A percentile compares a stretch with the other conserved stretches of the same genome.
Conservation (phyloP, 2,797 vertebrate species). For the Propithecus deckenii region DNA sequence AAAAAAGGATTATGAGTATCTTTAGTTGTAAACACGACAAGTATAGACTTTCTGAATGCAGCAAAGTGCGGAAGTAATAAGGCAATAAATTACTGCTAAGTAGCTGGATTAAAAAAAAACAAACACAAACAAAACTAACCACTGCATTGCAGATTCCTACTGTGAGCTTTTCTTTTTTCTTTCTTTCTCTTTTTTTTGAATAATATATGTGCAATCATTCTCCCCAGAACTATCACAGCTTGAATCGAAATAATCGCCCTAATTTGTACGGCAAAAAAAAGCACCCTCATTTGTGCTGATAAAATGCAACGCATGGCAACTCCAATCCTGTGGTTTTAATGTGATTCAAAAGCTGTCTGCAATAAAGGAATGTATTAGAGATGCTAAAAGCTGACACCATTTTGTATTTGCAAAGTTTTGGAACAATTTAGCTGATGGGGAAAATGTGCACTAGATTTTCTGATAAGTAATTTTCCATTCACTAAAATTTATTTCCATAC, state of each 20-base stretch:
- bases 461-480: not conserved
- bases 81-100: constrained; percentile 61
- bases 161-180: constrained; percentile 42
- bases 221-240: constrained; percentile 67
- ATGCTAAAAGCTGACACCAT: not conserved
- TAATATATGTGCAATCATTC: constrained; percentile 77
- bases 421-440: not conserved
- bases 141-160: not conserved
- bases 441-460: constrained; percentile 17
- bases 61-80: constrained; percentile 32
- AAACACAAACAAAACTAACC: constrained; percentile 33
- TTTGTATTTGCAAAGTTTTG: constrained; percentile 27
- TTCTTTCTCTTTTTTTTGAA: constrained; percentile 38
- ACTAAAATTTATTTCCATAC: not conserved
- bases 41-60: constrained; percentile 49
- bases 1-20: constrained; percentile 61
- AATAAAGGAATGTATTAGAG: constrained; percentile 44
- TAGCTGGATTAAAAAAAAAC: constrained; percentile 53
- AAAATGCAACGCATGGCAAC: constrained; percentile 66
- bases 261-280: constrained; percentile 68
- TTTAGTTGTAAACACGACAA: constrained; percentile 54
- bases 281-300: constrained; percentile 62
- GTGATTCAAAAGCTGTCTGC: constrained; percentile 61
- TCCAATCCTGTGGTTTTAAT: constrained; percentile 61
- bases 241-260: constrained; percentile 77